Evolutionary conservation across 2,113 vertebrate genomes (phyloP).

Genomic region (Otis tarda): DNA sequence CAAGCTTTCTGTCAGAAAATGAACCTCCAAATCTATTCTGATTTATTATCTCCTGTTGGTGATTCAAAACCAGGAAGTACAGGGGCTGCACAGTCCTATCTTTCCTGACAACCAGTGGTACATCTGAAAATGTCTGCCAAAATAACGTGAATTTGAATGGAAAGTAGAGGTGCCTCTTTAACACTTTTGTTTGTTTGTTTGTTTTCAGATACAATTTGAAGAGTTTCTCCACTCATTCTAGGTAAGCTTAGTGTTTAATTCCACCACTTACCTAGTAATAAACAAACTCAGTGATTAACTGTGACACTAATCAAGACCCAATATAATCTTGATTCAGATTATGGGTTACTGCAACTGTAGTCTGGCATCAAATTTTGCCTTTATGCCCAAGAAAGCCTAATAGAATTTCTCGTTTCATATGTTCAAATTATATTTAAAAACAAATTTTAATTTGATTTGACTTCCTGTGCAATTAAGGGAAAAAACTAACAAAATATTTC

Average conservation of each 20-base stretch:
- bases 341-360: background rate
- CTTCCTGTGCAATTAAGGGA: background rate
- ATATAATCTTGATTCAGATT: background rate
- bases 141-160: background rate
- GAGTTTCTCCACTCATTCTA: background rate
- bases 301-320: background rate
- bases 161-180: background rate
- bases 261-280: background rate
- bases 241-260: background rate
- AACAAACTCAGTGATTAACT: background rate
- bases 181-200: background rate
- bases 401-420: background rate
- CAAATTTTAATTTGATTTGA: background rate
- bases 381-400: background rate
- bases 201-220: background rate
- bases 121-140: background rate
- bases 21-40: background rate
- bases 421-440: background rate
- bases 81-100: rapidly evolving
- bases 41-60: background rate
- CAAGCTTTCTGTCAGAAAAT: background rate
- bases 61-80: background rate
- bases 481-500: background rate
- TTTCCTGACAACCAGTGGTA: background rate
- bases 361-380: background rate